Percentiles rank a stretch among this genome's conserved stretches.
Conservation (phyloP, 2,797 vertebrate genomes). For the Orestias chungarensis region DNA sequence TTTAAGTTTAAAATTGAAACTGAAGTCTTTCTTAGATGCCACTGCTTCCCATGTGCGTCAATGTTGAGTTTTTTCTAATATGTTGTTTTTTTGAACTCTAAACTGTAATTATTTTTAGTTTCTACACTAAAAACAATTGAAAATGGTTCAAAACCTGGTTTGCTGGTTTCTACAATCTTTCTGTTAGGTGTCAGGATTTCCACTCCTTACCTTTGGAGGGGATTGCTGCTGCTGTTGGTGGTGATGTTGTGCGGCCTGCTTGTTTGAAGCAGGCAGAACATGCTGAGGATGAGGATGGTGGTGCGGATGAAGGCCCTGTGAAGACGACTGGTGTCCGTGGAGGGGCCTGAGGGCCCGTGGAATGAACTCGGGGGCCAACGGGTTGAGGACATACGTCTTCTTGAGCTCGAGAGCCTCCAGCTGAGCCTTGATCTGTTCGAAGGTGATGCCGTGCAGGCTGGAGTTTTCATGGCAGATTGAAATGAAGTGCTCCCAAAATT, state of each 20-base stretch:
- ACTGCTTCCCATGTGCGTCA: neutral
- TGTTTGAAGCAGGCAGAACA: conserved; percentile 73
- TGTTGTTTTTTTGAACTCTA: neutral
- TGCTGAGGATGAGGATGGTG: conserved; percentile 83
- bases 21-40: neutral
- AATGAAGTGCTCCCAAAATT: conserved; percentile 99
- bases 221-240: conserved; percentile 86
- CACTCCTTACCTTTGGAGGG: conserved; percentile 89
- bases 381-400: conserved; percentile 99
- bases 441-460: conserved; percentile 98
- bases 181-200: neutral
- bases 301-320: conserved; percentile 73
- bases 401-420: conserved; percentile 97
- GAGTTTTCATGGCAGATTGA: conserved; percentile 94
- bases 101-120: neutral
- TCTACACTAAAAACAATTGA: neutral
- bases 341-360: conserved; percentile 90
- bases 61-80: neutral
- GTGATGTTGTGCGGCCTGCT: conserved; percentile 72
- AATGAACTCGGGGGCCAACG: conserved; percentile 97
- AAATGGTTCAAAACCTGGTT: neutral
- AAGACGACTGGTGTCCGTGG: conserved; percentile 71
- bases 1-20: neutral
- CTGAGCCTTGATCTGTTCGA: conserved; percentile 97
- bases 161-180: neutral